Evolutionary conservation across 1,140 invertebrate species (phyloP), one percentile per base, ranked within the genome.

Genomic region (Drosophila pachea): DNA sequence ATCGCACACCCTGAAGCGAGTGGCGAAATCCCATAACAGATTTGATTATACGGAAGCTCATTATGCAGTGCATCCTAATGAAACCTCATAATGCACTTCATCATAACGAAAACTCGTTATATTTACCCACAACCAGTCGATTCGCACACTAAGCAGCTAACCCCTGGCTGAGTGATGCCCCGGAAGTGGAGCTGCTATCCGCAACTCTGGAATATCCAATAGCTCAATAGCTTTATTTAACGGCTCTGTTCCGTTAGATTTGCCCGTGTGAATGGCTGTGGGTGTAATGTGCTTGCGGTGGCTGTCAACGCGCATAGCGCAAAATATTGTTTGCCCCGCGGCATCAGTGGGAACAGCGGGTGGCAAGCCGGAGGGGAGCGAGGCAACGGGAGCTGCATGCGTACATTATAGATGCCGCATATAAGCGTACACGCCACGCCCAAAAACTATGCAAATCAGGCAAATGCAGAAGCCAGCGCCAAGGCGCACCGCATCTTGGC

Each of bases 371-470:
- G 36, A 49, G 47, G 12, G 43, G 61, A 31, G 36, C 5, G n/a
- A 9, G 40, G 11, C 11, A 42, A 43, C 48, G 50, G 62, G 79
- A 75, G 67, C 76, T 78, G 68, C 76, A 78, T 84, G 79, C 79
- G 76, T 76, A 62, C 79, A 83, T 84, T 83, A 83, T 76, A 84
- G 73, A 83, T 83, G 79, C 79, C 79, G 83, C 78, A 73, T 43
- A 61, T 53, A 62, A 71, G 50, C 49, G 56, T 42, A 53, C 35
- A 49, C 58, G 50, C 59, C 64, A 53, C 65, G 47, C 59, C 63
- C 81, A 76, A 86, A 76, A 86, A 76, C 76, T 83, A 83, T 83
- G 79, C 79, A 83, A 83, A 83, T 83, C 79, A 79, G 73, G 73
- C 73, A 65, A 84, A 70, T 70, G 76, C 61, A 63, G 22, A 3